Evolutionary conservation across 2,888 invertebrate species (phyloP).

Genomic region (Taphrorychus bicolor): DNA sequence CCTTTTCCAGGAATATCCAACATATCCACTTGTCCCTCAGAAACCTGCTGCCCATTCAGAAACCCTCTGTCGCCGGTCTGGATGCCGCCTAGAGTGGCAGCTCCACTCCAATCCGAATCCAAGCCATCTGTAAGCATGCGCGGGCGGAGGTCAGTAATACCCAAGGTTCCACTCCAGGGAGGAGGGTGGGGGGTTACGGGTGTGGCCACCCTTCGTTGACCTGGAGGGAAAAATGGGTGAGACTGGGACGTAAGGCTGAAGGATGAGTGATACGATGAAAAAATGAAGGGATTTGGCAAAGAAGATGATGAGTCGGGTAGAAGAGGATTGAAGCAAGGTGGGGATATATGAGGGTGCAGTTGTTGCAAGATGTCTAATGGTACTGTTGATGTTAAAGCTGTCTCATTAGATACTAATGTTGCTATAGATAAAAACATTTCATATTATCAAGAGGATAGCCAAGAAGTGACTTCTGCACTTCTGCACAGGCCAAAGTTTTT

Average conservation of each 20-base stretch:
- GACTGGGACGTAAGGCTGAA: not conserved
- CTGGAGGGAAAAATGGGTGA: conserved; percentile 39
- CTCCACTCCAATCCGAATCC: conserved; percentile 58
- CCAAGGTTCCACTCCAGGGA: conserved; percentile 49
- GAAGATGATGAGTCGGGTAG: not conserved
- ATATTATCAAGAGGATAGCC: too few relatives aligned
- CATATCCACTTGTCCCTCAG: conserved; percentile 84
- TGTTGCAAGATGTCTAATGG: too few relatives aligned
- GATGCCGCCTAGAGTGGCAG: conserved; percentile 42
- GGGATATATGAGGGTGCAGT: too few relatives aligned
- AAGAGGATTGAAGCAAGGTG: too few relatives aligned
- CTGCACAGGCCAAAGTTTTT: too few relatives aligned
- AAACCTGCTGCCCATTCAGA: conserved; percentile 58
- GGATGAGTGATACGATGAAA: conserved; percentile 1
- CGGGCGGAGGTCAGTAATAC: conserved; percentile 53
- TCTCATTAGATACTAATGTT: too few relatives aligned
- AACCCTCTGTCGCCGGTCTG: conserved; percentile 52
- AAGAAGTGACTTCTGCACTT: too few relatives aligned
- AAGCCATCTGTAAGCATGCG: conserved; percentile 58
- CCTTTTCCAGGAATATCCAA: conserved; percentile 94
- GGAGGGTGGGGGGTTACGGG: conserved; percentile 58
- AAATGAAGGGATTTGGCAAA: not conserved
- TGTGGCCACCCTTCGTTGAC: conserved; percentile 56
- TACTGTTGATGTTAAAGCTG: too few relatives aligned
- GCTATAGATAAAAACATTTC: too few relatives aligned